These are phyloP conservation scores for Phoxinus dragarum DNA, from an alignment of 2,797 vertebrate species.

Conservation along the genomic window DNA sequence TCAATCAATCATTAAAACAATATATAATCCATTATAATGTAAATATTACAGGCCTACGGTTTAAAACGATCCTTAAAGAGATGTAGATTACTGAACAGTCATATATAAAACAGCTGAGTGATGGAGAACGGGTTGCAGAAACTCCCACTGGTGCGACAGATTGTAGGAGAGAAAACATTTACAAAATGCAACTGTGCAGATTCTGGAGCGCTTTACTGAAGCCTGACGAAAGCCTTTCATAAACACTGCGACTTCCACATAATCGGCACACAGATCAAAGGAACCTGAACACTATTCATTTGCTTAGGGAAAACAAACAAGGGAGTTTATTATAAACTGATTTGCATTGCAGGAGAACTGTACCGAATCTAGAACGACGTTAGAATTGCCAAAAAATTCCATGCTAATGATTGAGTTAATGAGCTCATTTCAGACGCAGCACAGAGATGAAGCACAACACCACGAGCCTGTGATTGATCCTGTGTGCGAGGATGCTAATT, in stretches of 20 bases:
- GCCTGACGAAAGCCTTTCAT: neutral
- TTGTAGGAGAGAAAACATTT: conserved; percentile 6
- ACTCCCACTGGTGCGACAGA: neutral
- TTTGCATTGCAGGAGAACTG: conserved; percentile 32
- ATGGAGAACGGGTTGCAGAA: neutral
- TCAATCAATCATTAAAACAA: neutral
- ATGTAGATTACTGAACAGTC: neutral
- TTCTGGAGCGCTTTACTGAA: neutral
- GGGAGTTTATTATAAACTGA: conserved; percentile 7
- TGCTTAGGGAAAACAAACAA: conserved; percentile 33
- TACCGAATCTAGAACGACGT: neutral
- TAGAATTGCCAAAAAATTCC: neutral
- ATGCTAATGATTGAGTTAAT: conserved; percentile 30
- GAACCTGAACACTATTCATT: neutral
- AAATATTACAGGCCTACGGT: neutral
- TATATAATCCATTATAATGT: neutral
- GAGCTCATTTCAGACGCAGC: conserved; percentile 24
- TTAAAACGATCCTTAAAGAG: neutral
- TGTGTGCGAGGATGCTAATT: neutral
- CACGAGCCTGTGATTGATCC: neutral
- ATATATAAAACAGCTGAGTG: neutral
- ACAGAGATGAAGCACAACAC: neutral
- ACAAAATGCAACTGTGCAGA: conserved; percentile 30
- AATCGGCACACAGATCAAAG: conserved; percentile 31
- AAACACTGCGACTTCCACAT: conserved; percentile 12